Evolutionary conservation across 2,888 invertebrate genomes (phyloP).

Genomic region (Hyles lineata): DNA sequence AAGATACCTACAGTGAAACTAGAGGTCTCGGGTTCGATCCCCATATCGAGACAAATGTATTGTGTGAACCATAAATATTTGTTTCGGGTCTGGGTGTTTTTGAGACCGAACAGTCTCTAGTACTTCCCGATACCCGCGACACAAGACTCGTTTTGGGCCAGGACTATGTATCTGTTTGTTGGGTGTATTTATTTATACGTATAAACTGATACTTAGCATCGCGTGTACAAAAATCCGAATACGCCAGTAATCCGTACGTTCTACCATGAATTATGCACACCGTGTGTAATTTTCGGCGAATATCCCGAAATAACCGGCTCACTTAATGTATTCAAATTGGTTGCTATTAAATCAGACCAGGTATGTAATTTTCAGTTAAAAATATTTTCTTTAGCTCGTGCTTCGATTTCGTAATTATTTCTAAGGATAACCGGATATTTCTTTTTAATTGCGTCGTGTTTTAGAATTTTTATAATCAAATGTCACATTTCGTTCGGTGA

Average conservation of each 20-base stretch:
- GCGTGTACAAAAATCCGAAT: slow-evolving; percentile 44
- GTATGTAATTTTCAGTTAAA: slow-evolving; percentile 46
- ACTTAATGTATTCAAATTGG: slow-evolving; percentile 57
- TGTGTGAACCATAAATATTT: neutral
- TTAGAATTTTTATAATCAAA: too few species aligned
- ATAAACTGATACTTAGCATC: slow-evolving; percentile 33
- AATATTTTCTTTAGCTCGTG: neutral
- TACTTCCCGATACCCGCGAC: too few species aligned
- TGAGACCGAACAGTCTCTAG: too few species aligned
- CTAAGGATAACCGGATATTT: neutral
- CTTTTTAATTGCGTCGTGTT: neutral
- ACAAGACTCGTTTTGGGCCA: too few species aligned
- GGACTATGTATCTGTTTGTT: too few species aligned
- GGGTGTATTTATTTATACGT: neutral
- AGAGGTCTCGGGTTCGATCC: too few species aligned
- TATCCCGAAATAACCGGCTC: slow-evolving; percentile 42
- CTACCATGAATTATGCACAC: slow-evolving; percentile 43
- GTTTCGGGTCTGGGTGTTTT: neutral
- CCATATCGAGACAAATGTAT: neutral
- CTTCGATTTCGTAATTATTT: slow-evolving; percentile 1
- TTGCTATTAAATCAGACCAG: slow-evolving; percentile 47
- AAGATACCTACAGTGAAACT: too few species aligned
- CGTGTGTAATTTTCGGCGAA: slow-evolving; percentile 47
- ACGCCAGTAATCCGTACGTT: slow-evolving; percentile 39
- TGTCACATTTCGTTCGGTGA: too few species aligned